A percentile compares a stretch with the other conserved stretches of the same genome.
Conservation (phyloP, 2,113 vertebrate species). For the Natator depressus region DNA sequence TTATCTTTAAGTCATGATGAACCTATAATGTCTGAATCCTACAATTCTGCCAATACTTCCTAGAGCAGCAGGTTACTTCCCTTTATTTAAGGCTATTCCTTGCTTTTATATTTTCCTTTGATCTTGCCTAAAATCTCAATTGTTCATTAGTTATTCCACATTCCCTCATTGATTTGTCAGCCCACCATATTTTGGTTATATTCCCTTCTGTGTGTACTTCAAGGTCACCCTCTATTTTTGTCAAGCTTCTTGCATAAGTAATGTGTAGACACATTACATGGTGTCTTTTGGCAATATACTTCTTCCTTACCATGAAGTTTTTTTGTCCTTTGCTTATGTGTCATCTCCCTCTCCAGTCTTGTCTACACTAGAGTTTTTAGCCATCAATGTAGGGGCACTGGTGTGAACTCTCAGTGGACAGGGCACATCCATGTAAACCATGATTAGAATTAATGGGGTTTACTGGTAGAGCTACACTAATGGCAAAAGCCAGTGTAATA, state of each 20-base stretch:
- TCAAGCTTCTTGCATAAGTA: background rate
- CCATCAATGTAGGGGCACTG: background rate
- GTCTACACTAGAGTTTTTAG: background rate
- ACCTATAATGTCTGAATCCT: background rate
- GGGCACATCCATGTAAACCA: background rate
- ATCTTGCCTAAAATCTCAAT: background rate
- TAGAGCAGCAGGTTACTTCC: background rate
- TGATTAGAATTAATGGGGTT: slow-evolving; percentile 8
- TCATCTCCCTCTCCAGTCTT: background rate
- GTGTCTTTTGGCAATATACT: background rate
- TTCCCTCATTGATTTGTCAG: background rate
- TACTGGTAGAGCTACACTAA: background rate
- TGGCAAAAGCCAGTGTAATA: background rate
- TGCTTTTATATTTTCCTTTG: background rate
- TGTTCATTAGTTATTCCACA: background rate
- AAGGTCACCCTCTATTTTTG: background rate
- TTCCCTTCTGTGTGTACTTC: background rate
- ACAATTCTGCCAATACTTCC: background rate
- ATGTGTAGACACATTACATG: background rate
- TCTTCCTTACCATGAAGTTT: background rate
- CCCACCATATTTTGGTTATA: background rate
- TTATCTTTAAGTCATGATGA: background rate
- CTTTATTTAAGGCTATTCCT: background rate
- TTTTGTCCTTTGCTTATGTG: background rate
- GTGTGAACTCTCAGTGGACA: background rate